phyloP scores from a whole-genome alignment of 2,888 invertebrate genomes.

The Cremastobaeus sp. region DNA sequence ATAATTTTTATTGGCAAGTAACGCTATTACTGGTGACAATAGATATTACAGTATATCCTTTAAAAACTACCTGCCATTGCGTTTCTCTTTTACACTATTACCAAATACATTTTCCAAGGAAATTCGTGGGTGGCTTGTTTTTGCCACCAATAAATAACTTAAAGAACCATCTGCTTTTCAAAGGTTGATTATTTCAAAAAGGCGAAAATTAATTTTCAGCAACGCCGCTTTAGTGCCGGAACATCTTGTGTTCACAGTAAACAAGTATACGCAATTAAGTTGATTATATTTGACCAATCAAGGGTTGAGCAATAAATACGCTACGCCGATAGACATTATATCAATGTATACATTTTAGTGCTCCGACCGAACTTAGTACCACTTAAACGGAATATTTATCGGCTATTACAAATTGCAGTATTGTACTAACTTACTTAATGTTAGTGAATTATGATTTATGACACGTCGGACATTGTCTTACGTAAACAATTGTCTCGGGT shows the following conservation, averaged over 20 bases:
- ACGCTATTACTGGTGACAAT: slow-evolving; percentile 2
- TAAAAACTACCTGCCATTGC: too few species aligned
- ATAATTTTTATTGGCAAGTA: background rate
- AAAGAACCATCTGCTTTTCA: too few species aligned
- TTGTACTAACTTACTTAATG: slow-evolving; percentile 32
- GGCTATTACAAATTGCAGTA: slow-evolving; percentile 38
- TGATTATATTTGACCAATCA: slow-evolving; percentile 52
- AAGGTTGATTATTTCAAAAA: too few species aligned
- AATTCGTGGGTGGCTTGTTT: too few species aligned
- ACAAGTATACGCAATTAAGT: slow-evolving; percentile 31
- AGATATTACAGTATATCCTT: too few species aligned
- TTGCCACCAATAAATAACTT: too few species aligned
- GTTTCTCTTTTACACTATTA: too few species aligned
- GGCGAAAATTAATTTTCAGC: too few species aligned
- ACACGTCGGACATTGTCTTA: background rate
- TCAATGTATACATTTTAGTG: slow-evolving; percentile 38
- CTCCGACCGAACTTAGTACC: slow-evolving; percentile 19
- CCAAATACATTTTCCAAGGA: too few species aligned
- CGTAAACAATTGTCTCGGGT: slow-evolving; percentile 9
- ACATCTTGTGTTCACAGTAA: slow-evolving; percentile 27
- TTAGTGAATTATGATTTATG: slow-evolving; percentile 36
- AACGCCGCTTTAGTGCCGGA: background rate
- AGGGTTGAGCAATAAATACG: slow-evolving; percentile 35
- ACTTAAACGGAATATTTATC: slow-evolving; percentile 42
- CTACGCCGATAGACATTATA: slow-evolving; percentile 32